Percentiles rank a stretch among this genome's conserved stretches.
phyloP scores from a whole-genome alignment of 2,888 invertebrate genomes.

The Galerucella calmariensis region DNA sequence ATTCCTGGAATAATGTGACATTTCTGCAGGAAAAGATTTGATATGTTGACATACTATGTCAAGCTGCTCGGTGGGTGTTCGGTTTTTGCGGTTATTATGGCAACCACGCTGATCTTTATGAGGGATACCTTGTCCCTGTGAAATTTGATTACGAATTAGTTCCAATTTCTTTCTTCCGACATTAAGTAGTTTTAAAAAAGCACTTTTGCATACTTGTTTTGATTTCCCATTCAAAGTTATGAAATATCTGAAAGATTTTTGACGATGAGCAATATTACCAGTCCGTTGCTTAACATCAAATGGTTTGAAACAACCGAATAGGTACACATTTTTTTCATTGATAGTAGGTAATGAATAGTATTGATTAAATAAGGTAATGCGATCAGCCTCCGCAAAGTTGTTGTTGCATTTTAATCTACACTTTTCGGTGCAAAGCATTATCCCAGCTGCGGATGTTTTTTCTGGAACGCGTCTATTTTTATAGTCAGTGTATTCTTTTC shows the following conservation, averaged over 20 bases:
- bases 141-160: constrained; percentile 38
- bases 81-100: constrained; percentile 24
- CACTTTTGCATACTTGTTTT: constrained; percentile 36
- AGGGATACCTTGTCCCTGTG: constrained; percentile 19
- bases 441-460: constrained; percentile 35
- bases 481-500: constrained; percentile 37
- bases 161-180: constrained; percentile 34
- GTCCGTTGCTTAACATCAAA: constrained; percentile 36
- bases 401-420: constrained; percentile 36
- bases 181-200: constrained; percentile 36
- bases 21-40: constrained; percentile 31
- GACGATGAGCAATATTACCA: constrained; percentile 33
- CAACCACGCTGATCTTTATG: constrained; percentile 33
- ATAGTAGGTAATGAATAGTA: constrained; percentile 35
- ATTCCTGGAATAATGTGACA: too few species aligned
- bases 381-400: constrained; percentile 32
- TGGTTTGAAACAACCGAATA: constrained; percentile 36
- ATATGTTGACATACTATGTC: constrained; percentile 33
- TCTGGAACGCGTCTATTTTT: constrained; percentile 38
- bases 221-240: constrained; percentile 36
- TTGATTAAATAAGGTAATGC: constrained; percentile 13
- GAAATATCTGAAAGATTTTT: constrained; percentile 39
- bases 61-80: constrained; percentile 33
- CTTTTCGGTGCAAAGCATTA: constrained; percentile 37
- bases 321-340: constrained; percentile 32